A percentile compares a stretch with the other conserved stretches of the same genome.
phyloP scores from a whole-genome alignment of 2,797 vertebrate genomes.

The Gymnothorax javanicus region DNA sequence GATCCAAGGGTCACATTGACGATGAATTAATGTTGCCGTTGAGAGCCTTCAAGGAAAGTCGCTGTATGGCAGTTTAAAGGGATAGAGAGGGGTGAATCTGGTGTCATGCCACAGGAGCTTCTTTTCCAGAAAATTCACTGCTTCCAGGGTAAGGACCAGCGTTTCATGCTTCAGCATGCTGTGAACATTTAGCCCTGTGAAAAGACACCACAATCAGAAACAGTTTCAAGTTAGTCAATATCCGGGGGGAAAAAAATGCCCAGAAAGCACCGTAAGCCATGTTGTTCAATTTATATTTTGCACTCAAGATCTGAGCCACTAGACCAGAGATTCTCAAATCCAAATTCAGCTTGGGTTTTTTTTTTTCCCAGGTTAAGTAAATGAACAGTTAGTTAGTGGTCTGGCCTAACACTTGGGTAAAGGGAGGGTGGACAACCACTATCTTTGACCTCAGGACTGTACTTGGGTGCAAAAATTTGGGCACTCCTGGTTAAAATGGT shows the following conservation, averaged over 20 bases:
- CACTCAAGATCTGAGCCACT: background rate
- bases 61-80: conserved; percentile 78
- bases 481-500: too few relatives aligned
- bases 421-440: too few relatives aligned
- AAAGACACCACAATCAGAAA: background rate
- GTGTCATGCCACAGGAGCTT: conserved; percentile 85
- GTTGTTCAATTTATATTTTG: background rate
- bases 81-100: conserved; percentile 74
- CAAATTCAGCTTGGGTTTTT: too few relatives aligned
- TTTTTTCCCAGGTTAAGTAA: too few relatives aligned
- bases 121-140: conserved; percentile 79
- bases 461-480: too few relatives aligned
- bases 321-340: background rate
- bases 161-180: conserved; percentile 85
- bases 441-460: too few relatives aligned
- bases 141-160: conserved; percentile 79
- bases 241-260: background rate
- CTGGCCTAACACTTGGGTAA: too few relatives aligned
- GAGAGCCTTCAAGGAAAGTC: conserved; percentile 70
- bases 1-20: conserved; percentile 45
- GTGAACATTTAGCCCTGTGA: conserved; percentile 84
- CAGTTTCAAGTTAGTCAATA: background rate
- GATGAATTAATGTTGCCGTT: conserved; percentile 32
- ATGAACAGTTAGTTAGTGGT: too few relatives aligned
- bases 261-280: background rate